Base-by-base conservation (phyloP, 2,888 invertebrate species). In the Coelinius sp. region DNA sequence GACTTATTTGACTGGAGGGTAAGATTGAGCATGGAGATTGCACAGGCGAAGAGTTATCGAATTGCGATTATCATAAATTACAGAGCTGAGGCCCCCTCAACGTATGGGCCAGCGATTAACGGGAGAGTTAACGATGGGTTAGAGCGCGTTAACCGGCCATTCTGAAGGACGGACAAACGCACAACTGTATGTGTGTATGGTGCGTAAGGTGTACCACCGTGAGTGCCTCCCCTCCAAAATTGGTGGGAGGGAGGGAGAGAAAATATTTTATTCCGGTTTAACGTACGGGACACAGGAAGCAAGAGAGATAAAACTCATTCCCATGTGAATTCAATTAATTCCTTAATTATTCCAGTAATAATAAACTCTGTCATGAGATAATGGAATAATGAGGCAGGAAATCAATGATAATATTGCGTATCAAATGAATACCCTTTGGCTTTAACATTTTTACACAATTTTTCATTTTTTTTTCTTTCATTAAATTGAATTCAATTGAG, bases 41-140 rank as follows among this genome's bases (percentile, higher is more conserved):
- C 53, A 52, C 46, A 64, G 35, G 66, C 66, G 71, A 71, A 72
- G 79, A 82, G 80, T 80, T 80, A 83, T 82, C 80, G 82, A 83
- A 82, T 82, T 74, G 80, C 76, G 81, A 82, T 83, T 82, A 82
- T 83, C 79, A 82, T 83, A 83, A 83, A 83, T 83, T 82, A 81
- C 79, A 76, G 70, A 75, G 74, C 76, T 66, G 73, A 72, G 69
- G 41, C 68, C 64, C 62, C 41, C 14, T 31, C 56, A 56, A 52
- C 12, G 63, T 49, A 65, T 67, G 66, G 56, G 52, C 68, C 77
- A 80, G 76, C 79, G 81, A 82, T 80, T 80, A 80, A 79, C 78
- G 77, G 76, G 76, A 76, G 79, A 80, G 79, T 79, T 78, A 81
- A 81, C 81, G 78, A 82, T 72, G 77, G 76, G 76, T 73, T 74